Percentiles rank a stretch among this genome's conserved stretches.
Conservation (phyloP, 2,797 vertebrate genomes). For the Spea hammondii region DNA sequence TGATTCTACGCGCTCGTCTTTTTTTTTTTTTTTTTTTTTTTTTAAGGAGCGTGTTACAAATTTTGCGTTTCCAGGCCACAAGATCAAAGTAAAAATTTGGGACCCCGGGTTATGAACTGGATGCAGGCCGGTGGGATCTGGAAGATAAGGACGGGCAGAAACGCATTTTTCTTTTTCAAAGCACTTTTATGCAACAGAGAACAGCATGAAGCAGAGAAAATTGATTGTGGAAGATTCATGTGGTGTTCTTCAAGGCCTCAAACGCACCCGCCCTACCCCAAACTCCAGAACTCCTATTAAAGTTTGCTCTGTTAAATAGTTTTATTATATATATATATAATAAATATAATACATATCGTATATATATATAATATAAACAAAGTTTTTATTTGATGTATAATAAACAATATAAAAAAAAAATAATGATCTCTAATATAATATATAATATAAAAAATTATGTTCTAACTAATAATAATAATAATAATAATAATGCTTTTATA, state of each 20-base stretch:
- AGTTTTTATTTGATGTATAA: too few species aligned
- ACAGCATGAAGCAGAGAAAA: constrained; percentile 46
- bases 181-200: constrained; percentile 25
- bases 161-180: constrained; percentile 7
- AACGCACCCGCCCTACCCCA: neutral
- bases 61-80: neutral
- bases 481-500: too few species aligned
- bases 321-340: too few species aligned
- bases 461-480: too few species aligned
- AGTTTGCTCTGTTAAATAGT: too few species aligned
- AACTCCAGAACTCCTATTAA: neutral
- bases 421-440: too few species aligned
- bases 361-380: too few species aligned
- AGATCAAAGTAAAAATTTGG: constrained; percentile 43
- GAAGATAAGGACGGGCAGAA: constrained; percentile 8
- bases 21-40: neutral
- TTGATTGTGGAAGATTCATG: constrained; percentile 43
- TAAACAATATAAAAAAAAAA: too few species aligned
- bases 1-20: too few species aligned
- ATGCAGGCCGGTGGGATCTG: constrained; percentile 34
- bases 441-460: too few species aligned
- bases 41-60: neutral
- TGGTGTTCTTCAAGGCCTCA: constrained; percentile 29
- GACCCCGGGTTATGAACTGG: constrained; percentile 28
- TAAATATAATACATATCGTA: too few species aligned